These are phyloP conservation scores for Patagioenas fasciata DNA, from an alignment of 2,113 vertebrate genomes.

Conservation along the genomic window DNA sequence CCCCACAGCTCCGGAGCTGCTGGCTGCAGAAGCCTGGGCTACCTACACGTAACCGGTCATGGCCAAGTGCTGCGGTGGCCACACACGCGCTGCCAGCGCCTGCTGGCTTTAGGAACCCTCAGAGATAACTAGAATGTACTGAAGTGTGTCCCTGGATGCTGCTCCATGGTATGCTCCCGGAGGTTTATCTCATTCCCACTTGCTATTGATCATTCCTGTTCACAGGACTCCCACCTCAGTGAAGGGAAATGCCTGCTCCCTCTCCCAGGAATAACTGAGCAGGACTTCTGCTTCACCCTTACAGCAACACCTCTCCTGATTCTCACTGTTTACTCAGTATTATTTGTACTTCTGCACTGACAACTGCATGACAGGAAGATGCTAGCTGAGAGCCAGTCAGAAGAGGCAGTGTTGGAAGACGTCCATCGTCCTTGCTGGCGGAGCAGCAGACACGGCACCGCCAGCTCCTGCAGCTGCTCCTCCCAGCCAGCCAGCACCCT, in stretches of 20 bases:
- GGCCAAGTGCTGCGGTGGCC: not conserved
- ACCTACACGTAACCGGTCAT: rapidly evolving
- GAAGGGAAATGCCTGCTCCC: not conserved
- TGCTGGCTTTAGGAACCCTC: not conserved
- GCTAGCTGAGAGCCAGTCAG: not conserved
- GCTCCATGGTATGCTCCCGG: not conserved
- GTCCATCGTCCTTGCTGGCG: rapidly evolving
- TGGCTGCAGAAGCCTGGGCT: not conserved
- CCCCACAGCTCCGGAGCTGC: rapidly evolving
- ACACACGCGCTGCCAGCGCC: rapidly evolving
- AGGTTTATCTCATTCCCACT: not conserved
- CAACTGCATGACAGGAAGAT: not conserved
- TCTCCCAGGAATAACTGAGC: not conserved
- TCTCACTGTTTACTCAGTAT: not conserved
- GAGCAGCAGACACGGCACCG: not conserved
- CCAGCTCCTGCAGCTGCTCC: not conserved
- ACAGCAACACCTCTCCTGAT: not conserved
- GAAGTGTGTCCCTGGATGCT: not conserved
- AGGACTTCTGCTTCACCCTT: not conserved
- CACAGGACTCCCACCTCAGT: not conserved
- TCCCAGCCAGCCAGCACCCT: not conserved
- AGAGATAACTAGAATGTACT: not conserved
- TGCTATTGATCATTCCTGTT: not conserved
- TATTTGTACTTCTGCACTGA: not conserved
- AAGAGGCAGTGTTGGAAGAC: not conserved